Conservation (phyloP, 2,113 vertebrate species). For the Cephalopholis sonnerati region DNA sequence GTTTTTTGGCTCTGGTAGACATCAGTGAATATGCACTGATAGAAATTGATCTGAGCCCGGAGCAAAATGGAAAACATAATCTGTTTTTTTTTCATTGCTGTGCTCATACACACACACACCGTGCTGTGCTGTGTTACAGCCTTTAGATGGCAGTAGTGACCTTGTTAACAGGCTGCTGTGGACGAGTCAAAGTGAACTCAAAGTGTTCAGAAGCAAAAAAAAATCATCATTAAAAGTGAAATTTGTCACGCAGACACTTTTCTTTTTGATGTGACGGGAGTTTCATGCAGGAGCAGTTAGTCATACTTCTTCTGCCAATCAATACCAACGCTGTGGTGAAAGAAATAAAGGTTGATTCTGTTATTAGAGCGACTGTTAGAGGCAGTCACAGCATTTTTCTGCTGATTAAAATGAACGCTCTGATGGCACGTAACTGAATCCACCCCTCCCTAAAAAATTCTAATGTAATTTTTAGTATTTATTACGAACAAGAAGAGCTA, state of each 20-base stretch:
- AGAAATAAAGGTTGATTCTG: background rate
- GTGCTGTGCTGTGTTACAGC: background rate
- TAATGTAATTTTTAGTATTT: too few species aligned
- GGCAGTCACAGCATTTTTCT: background rate
- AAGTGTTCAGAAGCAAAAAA: conserved; percentile 13
- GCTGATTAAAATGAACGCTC: background rate
- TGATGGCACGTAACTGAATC: background rate
- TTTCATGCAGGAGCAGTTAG: conserved; percentile 9
- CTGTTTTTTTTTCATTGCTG: background rate
- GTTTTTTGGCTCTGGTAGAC: conserved; percentile 1
- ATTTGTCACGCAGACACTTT: conserved; percentile 21
- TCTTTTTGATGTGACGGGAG: conserved; percentile 12
- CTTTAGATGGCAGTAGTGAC: conserved; percentile 70
- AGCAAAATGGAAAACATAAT: conserved; percentile 10
- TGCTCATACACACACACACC: background rate
- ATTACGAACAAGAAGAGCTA: too few species aligned
- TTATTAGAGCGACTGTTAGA: background rate
- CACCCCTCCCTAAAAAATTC: too few species aligned
- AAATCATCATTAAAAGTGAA: background rate
- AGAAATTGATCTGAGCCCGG: conserved; percentile 44
- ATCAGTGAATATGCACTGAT: conserved; percentile 43
- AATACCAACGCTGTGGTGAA: background rate
- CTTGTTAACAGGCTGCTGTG: conserved; percentile 1
- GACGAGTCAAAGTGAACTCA: background rate
- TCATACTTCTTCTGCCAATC: conserved; percentile 17